These are phyloP conservation scores for Azorinus chamasolen DNA, from an alignment of 2,888 invertebrate genomes.

Conservation along the genomic window DNA sequence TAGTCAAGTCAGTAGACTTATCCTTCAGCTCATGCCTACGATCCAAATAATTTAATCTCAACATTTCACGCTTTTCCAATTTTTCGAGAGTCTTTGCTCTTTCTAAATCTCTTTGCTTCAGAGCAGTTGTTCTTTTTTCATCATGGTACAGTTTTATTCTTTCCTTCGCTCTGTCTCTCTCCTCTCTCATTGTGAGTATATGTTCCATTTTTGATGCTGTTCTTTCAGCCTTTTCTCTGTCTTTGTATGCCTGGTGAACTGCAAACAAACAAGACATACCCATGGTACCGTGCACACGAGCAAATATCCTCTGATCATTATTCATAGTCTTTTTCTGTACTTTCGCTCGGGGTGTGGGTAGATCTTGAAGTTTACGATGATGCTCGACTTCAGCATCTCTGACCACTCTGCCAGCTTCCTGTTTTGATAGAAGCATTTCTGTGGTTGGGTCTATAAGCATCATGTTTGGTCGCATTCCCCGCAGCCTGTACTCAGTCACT, in stretches of 20 bases:
- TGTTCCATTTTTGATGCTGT: conserved; percentile 80
- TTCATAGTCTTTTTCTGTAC: conserved; percentile 63
- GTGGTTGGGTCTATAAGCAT: conserved; percentile 80
- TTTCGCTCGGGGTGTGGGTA: conserved; percentile 65
- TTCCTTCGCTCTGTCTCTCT: conserved; percentile 80
- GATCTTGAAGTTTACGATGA: conserved; percentile 66
- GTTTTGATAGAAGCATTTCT: conserved; percentile 80
- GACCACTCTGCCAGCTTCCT: conserved; percentile 82
- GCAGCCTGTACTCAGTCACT: conserved; percentile 76
- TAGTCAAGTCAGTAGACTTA: conserved; percentile 70
- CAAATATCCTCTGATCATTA: conserved; percentile 78
- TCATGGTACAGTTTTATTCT: conserved; percentile 80
- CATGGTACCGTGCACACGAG: conserved; percentile 83
- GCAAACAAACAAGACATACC: conserved; percentile 83
- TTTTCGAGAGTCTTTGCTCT: conserved; percentile 74
- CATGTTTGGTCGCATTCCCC: conserved; percentile 76
- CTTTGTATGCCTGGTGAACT: conserved; percentile 85
- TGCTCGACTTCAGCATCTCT: conserved; percentile 81
- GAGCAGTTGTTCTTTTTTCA: conserved; percentile 75
- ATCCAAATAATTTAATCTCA: conserved; percentile 76
- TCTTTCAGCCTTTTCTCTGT: conserved; percentile 82
- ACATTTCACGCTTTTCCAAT: conserved; percentile 78
- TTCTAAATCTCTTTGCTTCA: conserved; percentile 78
- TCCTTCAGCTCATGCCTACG: conserved; percentile 74
- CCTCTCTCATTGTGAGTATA: conserved; percentile 80